A percentile compares a stretch with the other conserved stretches of the same genome.
These are phyloP conservation scores for Misgurnus anguillicaudatus DNA, from an alignment of 2,113 vertebrate species.

Conservation along the genomic window DNA sequence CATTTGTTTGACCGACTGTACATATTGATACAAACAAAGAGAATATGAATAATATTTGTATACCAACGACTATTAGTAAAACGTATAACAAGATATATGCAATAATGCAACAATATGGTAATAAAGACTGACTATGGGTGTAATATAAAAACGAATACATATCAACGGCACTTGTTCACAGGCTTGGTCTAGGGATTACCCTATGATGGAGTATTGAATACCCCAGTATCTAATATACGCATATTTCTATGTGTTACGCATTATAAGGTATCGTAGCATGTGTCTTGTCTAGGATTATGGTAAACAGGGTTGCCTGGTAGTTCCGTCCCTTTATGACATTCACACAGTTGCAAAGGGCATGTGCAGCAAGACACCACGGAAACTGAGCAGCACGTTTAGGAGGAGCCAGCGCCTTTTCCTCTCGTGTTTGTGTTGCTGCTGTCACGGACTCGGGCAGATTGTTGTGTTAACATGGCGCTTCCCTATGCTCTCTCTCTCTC, in stretches of 20 bases:
- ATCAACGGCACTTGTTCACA: too few species aligned
- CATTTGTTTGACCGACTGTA: neutral
- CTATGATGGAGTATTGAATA: too few species aligned
- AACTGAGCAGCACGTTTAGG: slow-evolving; percentile 22
- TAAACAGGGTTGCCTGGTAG: neutral
- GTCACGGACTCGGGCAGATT: neutral
- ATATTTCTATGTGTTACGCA: neutral
- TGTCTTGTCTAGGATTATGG: neutral
- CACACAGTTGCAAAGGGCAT: slow-evolving; percentile 23
- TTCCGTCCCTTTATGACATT: slow-evolving; percentile 5
- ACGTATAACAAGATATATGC: too few species aligned
- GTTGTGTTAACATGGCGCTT: slow-evolving; percentile 49
- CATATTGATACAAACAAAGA: too few species aligned
- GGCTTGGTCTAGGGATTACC: too few species aligned
- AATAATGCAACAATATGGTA: too few species aligned
- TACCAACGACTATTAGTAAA: too few species aligned
- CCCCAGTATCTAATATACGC: neutral
- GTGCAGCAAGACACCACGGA: neutral
- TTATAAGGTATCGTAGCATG: neutral
- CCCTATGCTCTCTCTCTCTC: slow-evolving; percentile 10
- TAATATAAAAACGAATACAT: neutral
- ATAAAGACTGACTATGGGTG: neutral
- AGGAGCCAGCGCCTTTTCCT: neutral
- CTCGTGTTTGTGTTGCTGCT: neutral
- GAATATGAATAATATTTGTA: too few species aligned